Percentiles rank a stretch among this genome's conserved stretches.
phyloP scores from a whole-genome alignment of 2,797 vertebrate genomes.

The Stomatorhinus walkeri region DNA sequence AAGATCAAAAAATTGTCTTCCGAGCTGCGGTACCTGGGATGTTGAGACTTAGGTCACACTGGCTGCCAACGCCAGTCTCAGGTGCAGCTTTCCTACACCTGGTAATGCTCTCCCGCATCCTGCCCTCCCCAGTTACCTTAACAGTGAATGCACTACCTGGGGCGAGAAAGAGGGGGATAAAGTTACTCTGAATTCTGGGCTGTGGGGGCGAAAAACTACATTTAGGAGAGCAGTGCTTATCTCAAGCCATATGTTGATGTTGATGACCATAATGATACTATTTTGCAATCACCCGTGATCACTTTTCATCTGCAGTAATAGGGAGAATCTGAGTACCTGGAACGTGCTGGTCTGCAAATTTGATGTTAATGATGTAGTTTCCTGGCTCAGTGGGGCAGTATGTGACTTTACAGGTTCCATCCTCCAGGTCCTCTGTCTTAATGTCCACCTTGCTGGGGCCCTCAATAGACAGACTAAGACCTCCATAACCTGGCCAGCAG shows the following conservation, averaged over 20 bases:
- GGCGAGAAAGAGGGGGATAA: neutral
- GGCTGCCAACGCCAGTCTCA: conserved; percentile 57
- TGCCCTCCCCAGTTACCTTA: conserved; percentile 60
- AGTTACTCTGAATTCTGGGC: neutral
- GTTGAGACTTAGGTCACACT: conserved; percentile 65
- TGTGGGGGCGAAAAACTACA: neutral
- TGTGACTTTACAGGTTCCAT: conserved; percentile 62
- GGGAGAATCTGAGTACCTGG: conserved; percentile 47
- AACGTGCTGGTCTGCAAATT: conserved; percentile 64
- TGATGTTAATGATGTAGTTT: conserved; percentile 65
- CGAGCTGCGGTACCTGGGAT: conserved; percentile 50
- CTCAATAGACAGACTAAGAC: conserved; percentile 66
- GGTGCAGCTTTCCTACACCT: conserved; percentile 54
- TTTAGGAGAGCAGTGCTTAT: neutral
- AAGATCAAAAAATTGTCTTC: neutral
- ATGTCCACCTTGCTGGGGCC: conserved; percentile 69
- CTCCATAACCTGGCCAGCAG: conserved; percentile 55
- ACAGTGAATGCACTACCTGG: conserved; percentile 65
- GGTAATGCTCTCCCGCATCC: conserved; percentile 63
- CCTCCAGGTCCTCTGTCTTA: conserved; percentile 64
- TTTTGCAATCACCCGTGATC: neutral
- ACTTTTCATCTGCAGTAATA: neutral
- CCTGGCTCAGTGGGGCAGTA: conserved; percentile 67
- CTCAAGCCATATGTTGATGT: neutral
- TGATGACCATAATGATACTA: neutral